Base-by-base conservation (phyloP, 2,113 vertebrate genomes). In the Erinaceus europaeus region DNA sequence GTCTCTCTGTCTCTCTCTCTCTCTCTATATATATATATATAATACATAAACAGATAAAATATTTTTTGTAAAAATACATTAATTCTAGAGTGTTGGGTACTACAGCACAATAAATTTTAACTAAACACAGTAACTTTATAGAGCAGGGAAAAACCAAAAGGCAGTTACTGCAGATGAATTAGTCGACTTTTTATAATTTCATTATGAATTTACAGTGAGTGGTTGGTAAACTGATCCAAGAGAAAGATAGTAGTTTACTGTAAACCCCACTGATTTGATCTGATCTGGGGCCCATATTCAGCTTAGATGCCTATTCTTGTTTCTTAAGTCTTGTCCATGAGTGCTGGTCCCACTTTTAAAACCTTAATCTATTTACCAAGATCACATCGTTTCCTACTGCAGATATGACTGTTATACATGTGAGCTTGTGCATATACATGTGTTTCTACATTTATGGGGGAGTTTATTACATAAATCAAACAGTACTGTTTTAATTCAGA, bases 401-500 rank as follows among this genome's bases (percentile, higher is more conserved):
- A 73, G 44, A 17, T 36, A 77, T 59, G 78, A 69, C 2, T 25
- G 83, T 21, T 46, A 8, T 74, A 57, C 42, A 13, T 9, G 3
- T 15, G 52, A 20, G 74, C 34, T 1, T 67, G 34, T 14, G 8
- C 27, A 21, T 29, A 11, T 14, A 1, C 12, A 1, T 4, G 12
- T 15, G n/a, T n/a, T n/a, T n/a, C n/a, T n/a, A 0, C 12, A 1
- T 14, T 15, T 11, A 10, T 7, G 0, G 4, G 11, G 9, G 12
- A 57, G 6, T 50, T 65, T n/a, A 80, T 18, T 89, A 25, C 3
- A 13, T 4, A n/a, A n/a, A n/a, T n/a, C 18, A 36, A 83, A 18
- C 89, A 46, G 8, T 25, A 27, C 38, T 76, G 74, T 81, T 89
- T 86, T 84, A 90, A 89, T 90, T 86, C 25, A 75, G 20, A 76